Conservation (phyloP, 1,140 invertebrate species). For the Aporrectodea caliginosa region DNA sequence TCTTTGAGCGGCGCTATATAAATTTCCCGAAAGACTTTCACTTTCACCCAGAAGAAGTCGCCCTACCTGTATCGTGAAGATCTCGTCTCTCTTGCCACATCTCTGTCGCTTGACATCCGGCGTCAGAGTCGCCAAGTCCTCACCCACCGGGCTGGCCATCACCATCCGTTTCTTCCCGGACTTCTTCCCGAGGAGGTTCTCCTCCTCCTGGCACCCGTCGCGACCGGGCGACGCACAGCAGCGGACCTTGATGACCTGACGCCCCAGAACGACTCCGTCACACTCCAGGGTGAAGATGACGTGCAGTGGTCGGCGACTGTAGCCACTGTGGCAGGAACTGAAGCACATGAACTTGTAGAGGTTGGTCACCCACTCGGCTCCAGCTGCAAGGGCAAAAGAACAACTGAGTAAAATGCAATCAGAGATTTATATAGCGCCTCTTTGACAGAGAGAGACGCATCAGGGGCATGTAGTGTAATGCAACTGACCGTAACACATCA, state of each 20-base stretch:
- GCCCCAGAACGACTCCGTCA: constrained; percentile 61
- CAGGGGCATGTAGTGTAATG: too few relatives aligned
- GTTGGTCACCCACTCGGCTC: constrained; percentile 63
- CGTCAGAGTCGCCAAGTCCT: neutral
- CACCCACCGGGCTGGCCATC: too few relatives aligned
- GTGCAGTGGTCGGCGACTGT: constrained; percentile 70
- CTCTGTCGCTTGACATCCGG: neutral
- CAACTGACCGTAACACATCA: too few relatives aligned
- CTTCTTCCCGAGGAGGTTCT: neutral
- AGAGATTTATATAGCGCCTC: too few relatives aligned
- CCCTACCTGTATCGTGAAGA: neutral
- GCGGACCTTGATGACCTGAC: constrained; percentile 63
- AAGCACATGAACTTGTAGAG: constrained; percentile 75
- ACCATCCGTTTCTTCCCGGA: neutral
- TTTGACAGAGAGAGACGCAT: too few relatives aligned
- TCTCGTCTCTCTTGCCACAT: neutral
- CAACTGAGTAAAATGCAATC: too few relatives aligned
- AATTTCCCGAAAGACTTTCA: too few relatives aligned
- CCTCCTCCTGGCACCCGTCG: constrained; percentile 50
- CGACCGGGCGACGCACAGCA: constrained; percentile 71
- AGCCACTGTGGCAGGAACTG: constrained; percentile 72
- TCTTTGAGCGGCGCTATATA: too few relatives aligned
- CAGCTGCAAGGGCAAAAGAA: too few relatives aligned
- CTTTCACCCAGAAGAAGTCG: too few relatives aligned
- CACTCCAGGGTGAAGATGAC: constrained; percentile 73